Base-by-base conservation (phyloP, 2,888 invertebrate species). In the Ellobium chinense region DNA sequence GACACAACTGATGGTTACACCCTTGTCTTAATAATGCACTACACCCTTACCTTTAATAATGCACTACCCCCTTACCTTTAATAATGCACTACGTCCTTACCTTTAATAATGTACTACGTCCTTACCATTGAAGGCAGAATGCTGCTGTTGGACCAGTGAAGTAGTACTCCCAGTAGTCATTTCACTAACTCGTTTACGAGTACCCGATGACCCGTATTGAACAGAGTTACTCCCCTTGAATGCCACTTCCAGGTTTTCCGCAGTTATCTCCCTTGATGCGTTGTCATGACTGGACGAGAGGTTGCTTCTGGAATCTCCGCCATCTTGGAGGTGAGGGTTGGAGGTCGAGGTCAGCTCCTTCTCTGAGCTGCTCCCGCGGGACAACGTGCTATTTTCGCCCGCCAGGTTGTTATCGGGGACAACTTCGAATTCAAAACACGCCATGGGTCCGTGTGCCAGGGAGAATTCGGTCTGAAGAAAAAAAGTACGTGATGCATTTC, bases 361-460 rank as follows among this genome's bases (percentile, higher is more conserved):
- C 12, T 14, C 12, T 27, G 4, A 29, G 7, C 60, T n/a, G 60
- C 7, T 14, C 27, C 9, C 0, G 12, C 9, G n/a, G 12, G 9
- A 18, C 46, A 9, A 12, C 18, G 46, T 46, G 9, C 46, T 46
- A 18, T 12, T 9, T 21, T 7, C n/a, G 27, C 34, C 9, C 31
- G 4, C 27, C 63, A 0, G 14, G 1, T 2, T 65, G 36, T 39
- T 24, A 4, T 69, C 69, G 14, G 69, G 31, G 9, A 54, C 27
- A 21, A 69, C 69, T 54, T 69, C 69, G 36, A 69, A 69, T 21
- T 69, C 69, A 29, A 69, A 69, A 36, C 54, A 69, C 14, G 69
- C 18, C 7, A 29, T 7, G 2, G 46, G 54, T 7, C 69, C 69
- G 46, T 69, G 54, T 1, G 46, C 34, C 31, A 65, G 31, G 18